Base-by-base conservation (phyloP, 1,140 invertebrate species). In the Panulirus ornatus region DNA sequence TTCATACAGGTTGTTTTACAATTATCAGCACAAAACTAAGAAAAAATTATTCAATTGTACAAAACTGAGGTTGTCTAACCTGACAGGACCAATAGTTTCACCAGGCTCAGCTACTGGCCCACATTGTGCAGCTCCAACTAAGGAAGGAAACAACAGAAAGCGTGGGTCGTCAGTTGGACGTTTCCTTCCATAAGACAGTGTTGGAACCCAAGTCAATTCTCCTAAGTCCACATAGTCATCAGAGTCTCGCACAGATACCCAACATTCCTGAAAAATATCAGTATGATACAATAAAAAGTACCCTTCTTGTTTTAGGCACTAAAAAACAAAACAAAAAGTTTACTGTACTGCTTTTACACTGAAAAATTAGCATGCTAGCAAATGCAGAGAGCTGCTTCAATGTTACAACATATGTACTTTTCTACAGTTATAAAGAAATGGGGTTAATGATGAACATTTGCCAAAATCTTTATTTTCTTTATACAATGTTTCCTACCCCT, bases 161-260 rank as follows among this genome's bases (percentile, higher is more conserved):
- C 84, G 73, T 0, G 42, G 30, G 34, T 85, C 83, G 8, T 85
- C 84, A 14, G 47, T 30, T 2, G 73, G 82, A 2, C 58, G 51
- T 34, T 73, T 79, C 42, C 84, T 54, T 16, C 91, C 91, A 82
- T 92, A 92, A 40, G 86, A 86, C 2, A 92, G 51, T 40, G 89
- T 92, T 75, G 88, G 85, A 6, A 84, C 81, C 87, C 88, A 90
- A 6, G 84, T 82, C 16, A 90, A 27, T 30, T 90, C 86, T n/a
- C 81, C 70, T 9, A 92, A 88, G 84, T 92, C 91, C 11, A 90
- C 75, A 73, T 88, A 89, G 27, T 90, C 91, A 42, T 87, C 91
- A 51, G 91, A 71, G 73, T 89, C 84, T 63, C 89, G 38, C 19
- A 89, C 81, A 58, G 47, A 83, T 30, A 47, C 40, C n/a, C 70